Evolutionary conservation across 2,797 vertebrate genomes (phyloP).

Genomic region (Rhabdomys pumilio): DNA sequence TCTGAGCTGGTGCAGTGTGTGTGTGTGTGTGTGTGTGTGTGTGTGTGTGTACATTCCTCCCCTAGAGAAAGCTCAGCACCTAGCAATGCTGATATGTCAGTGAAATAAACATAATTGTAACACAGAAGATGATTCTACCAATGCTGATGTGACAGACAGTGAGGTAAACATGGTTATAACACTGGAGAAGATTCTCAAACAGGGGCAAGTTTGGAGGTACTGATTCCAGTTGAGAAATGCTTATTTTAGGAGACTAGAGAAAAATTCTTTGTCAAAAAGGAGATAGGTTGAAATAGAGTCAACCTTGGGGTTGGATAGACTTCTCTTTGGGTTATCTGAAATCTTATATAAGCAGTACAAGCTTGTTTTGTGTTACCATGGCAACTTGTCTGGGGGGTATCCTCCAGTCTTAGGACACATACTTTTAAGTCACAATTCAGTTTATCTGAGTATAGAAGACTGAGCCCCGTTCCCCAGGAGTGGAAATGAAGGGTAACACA

Average conservation of each 20-base stretch:
- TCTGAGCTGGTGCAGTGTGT: neutral
- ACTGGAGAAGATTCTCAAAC: neutral
- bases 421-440: neutral
- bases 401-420: neutral
- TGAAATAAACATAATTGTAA: neutral
- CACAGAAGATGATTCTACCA: neutral
- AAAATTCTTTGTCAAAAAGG: neutral
- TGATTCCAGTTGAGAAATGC: neutral
- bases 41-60: neutral
- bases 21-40: too few species aligned
- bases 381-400: neutral
- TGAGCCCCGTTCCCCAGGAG: neutral
- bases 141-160: too few species aligned
- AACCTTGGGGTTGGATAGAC: neutral
- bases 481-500: neutral
- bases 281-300: neutral
- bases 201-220: neutral
- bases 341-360: neutral
- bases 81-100: neutral
- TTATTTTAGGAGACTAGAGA: neutral
- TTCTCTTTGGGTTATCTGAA: neutral
- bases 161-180: neutral
- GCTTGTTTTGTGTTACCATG: neutral
- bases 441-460: neutral
- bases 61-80: neutral